Percentiles rank a stretch among this genome's conserved stretches.
Evolutionary conservation across 1,140 invertebrate genomes (phyloP).

Genomic region (Papilio aristodemus): DNA sequence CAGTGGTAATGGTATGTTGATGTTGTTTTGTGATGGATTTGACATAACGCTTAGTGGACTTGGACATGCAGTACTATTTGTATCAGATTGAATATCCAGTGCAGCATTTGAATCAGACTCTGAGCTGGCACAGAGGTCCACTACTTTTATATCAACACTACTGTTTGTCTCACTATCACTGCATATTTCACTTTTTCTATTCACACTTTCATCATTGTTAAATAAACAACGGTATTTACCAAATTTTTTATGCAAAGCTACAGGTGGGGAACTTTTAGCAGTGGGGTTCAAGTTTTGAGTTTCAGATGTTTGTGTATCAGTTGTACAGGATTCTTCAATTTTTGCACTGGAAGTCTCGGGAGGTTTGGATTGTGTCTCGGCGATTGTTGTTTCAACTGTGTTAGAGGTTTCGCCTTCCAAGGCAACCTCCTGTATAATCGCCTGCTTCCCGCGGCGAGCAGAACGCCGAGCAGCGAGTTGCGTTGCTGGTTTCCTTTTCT

Average conservation of each 20-base stretch:
- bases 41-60: conserved; percentile 55
- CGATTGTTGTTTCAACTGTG: conserved; percentile 41
- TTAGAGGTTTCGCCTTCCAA: conserved; percentile 53
- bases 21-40: conserved; percentile 43
- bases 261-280: conserved; percentile 49
- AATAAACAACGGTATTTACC: conserved; percentile 77
- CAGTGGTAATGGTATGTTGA: conserved; percentile 54
- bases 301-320: conserved; percentile 39
- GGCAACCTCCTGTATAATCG: conserved; percentile 39
- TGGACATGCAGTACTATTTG: conserved; percentile 52
- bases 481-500: conserved; percentile 65
- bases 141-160: conserved; percentile 72
- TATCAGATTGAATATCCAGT: conserved; percentile 62
- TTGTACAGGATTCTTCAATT: conserved; percentile 38
- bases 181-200: conserved; percentile 66
- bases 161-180: conserved; percentile 78
- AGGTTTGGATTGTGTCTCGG: conserved; percentile 39
- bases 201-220: conserved; percentile 62
- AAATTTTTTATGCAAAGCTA: conserved; percentile 76
- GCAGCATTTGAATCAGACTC: conserved; percentile 77
- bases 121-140: conserved; percentile 75
- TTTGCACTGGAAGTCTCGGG: conserved; percentile 35
- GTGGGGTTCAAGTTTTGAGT: conserved; percentile 42
- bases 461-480: conserved; percentile 61
- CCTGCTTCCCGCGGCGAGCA: conserved; percentile 63